Conservation (phyloP, 2,888 invertebrate species). For the Rhodophaea formosa region DNA sequence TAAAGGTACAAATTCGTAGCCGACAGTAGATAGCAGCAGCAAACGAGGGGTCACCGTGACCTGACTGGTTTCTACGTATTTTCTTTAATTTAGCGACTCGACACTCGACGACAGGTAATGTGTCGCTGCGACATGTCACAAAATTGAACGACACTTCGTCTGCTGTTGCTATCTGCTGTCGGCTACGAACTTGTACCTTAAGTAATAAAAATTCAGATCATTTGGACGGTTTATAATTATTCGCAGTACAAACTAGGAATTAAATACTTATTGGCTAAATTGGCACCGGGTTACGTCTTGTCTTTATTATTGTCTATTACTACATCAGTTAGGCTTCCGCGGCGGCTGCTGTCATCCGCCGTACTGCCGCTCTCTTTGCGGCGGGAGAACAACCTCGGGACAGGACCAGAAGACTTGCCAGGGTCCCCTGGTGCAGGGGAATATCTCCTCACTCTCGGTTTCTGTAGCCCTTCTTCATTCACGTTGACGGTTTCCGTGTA, state of each 20-base stretch:
- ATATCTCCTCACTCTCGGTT: conserved; percentile 62
- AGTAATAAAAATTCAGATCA: conserved; percentile 26
- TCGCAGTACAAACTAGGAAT: conserved; percentile 44
- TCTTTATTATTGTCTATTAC: conserved; percentile 76
- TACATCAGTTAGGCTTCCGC: conserved; percentile 73
- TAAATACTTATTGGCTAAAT: conserved; percentile 47
- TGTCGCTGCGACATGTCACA: too few relatives aligned
- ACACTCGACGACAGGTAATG: too few relatives aligned
- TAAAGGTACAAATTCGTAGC: too few relatives aligned
- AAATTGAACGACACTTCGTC: too few relatives aligned
- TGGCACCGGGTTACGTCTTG: conserved; percentile 66
- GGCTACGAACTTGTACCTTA: too few relatives aligned
- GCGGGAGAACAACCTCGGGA: conserved; percentile 69
- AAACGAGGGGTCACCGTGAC: too few relatives aligned
- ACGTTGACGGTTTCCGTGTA: conserved; percentile 62
- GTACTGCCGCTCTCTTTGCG: conserved; percentile 61
- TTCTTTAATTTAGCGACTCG: too few relatives aligned
- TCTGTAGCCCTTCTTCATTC: conserved; percentile 46
- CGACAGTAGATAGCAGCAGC: too few relatives aligned
- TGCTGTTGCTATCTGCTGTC: too few relatives aligned
- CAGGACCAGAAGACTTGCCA: conserved; percentile 60
- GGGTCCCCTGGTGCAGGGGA: conserved; percentile 68
- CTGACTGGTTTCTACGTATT: too few relatives aligned
- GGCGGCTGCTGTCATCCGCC: conserved; percentile 60
- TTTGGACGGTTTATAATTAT: conserved; percentile 54